Evolutionary conservation across 2,797 vertebrate genomes (phyloP).

Genomic region (Phaenicophaeus curvirostris): DNA sequence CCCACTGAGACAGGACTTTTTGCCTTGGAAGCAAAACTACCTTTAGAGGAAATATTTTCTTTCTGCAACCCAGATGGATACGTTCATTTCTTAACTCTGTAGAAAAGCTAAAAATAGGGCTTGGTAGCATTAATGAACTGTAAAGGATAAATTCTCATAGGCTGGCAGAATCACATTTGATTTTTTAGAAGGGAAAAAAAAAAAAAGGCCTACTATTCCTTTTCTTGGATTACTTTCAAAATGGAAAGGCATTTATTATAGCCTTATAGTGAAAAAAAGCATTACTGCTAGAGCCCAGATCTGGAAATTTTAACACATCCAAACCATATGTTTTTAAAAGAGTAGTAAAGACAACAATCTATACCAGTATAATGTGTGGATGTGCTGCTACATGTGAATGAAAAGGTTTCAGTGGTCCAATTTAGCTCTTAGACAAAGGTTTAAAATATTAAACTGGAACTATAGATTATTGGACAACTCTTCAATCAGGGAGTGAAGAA

Average conservation of each 20-base stretch:
- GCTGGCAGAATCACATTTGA: not conserved
- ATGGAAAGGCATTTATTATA: not conserved
- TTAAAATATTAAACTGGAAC: not conserved
- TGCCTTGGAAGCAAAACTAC: conserved; percentile 28
- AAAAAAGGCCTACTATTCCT: not conserved
- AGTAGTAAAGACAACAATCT: not conserved
- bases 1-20: conserved; percentile 5
- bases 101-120: conserved; percentile 30
- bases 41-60: not conserved
- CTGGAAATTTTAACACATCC: not conserved
- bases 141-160: not conserved
- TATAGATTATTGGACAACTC: not conserved
- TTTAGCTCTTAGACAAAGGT: not conserved
- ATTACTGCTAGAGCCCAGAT: not conserved
- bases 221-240: not conserved
- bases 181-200: not conserved
- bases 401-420: not conserved
- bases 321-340: not conserved
- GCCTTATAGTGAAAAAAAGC: not conserved
- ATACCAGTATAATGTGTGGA: not conserved
- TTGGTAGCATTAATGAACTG: conserved; percentile 18
- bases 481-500: not conserved
- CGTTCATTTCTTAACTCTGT: not conserved
- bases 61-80: not conserved
- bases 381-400: not conserved